These are phyloP conservation scores for Pachyuromys duprasi DNA, from an alignment of 2,797 vertebrate genomes.

Conservation along the genomic window DNA sequence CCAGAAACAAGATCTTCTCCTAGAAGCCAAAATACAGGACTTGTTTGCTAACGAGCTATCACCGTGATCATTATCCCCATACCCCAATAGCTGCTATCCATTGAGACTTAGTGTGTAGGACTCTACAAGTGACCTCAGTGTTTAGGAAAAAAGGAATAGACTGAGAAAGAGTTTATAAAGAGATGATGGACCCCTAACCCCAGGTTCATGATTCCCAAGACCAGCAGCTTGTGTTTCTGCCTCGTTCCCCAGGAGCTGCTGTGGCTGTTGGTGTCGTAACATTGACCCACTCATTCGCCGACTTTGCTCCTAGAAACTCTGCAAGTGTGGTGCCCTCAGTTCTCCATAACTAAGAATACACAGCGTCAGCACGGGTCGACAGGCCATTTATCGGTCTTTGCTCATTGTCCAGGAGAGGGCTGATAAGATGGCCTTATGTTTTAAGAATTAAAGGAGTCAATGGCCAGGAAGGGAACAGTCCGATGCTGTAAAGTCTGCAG, in stretches of 20 bases:
- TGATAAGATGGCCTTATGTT: background rate
- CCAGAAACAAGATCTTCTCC: background rate
- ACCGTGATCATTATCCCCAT: background rate
- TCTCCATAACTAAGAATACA: rapidly evolving
- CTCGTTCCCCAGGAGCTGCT: background rate
- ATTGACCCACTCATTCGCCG: rapidly evolving
- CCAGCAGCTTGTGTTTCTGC: background rate
- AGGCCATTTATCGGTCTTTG: background rate
- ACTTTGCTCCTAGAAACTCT: background rate
- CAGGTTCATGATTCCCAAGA: background rate
- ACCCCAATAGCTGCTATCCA: too few species aligned
- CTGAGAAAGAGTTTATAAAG: background rate
- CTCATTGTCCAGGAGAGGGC: background rate
- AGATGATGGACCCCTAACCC: background rate
- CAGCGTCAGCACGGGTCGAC: background rate
- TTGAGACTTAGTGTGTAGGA: background rate
- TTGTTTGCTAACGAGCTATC: background rate
- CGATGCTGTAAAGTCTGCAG: background rate
- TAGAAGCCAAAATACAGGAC: background rate
- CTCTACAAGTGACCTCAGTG: background rate
- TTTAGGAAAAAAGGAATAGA: too few species aligned
- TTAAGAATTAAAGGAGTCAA: background rate
- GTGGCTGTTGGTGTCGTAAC: background rate
- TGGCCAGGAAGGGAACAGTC: background rate
- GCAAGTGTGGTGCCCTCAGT: background rate